Evolutionary conservation across 1,140 invertebrate species (phyloP), one percentile per base, ranked within the genome.

Genomic region (Rhopalosiphum maidis): DNA sequence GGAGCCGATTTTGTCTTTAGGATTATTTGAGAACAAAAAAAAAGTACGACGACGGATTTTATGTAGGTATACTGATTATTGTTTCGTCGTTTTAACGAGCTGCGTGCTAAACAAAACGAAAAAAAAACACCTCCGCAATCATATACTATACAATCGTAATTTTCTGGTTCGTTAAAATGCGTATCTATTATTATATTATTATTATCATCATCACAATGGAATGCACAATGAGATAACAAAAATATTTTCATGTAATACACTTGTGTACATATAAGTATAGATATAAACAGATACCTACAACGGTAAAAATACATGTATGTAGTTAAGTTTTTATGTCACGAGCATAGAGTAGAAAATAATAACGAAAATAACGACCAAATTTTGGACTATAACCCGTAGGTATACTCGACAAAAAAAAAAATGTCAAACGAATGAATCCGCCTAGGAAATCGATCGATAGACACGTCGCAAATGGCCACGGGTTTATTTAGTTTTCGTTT

Each of bases 151-250:
- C 23, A 88, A 51, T 48, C n/a, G 11, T 88, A 88, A 48, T 51
- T 48, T n/a, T 88, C 46, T 18, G 30, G 43, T 88, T 88, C 86
- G 46, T 88, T 88, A 88, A 88, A 88, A 88, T 37, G 54, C 30
- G 37, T 90, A 60, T 77, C 85, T 35, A 77, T 77, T 77, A 77
- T 77, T 77, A 68, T 68, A 77, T 77, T 54, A 54, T 54, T 54
- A 54, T 51, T 46, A 51, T 77, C 1, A 77, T 77, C 60, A n/a
- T 77, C 60, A 77, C n/a, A 77, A 41, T 11, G 41, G 15, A 86
- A 86, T 11, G 85, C 30, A 46, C 85, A 18, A 86, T 46, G 85
- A 86, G 85, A 46, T 46, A 43, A 86, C 85, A 46, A 86, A 46
- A 86, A 86, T 35, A 77, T 77, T n/a, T 77, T 77, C n/a, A n/a